Conservation (phyloP, 2,888 invertebrate genomes). For the Tetanocera ferruginea region DNA sequence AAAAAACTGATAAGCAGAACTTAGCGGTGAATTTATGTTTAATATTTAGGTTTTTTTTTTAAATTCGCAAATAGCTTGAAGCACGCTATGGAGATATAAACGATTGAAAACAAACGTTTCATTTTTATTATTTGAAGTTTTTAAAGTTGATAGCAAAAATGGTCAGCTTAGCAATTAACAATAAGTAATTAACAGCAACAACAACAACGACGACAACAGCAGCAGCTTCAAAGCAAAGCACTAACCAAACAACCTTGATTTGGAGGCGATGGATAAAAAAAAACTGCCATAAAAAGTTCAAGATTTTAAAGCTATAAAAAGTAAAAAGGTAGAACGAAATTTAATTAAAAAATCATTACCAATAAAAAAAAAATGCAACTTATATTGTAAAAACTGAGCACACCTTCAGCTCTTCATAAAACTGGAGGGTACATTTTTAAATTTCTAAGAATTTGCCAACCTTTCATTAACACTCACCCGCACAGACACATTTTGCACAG, state of each 20-base stretch:
- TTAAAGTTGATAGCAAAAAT: conserved; percentile 15
- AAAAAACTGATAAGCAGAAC: not conserved
- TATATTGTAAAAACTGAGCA: too few relatives aligned
- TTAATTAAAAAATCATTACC: not conserved
- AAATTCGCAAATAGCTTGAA: not conserved
- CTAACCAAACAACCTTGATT: not conserved
- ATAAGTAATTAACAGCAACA: not conserved
- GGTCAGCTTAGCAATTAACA: not conserved
- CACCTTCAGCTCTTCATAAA: too few relatives aligned
- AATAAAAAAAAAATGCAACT: not conserved
- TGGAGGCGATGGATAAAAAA: not conserved
- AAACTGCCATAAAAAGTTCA: not conserved
- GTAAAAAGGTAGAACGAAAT: not conserved
- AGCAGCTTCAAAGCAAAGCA: too few relatives aligned
- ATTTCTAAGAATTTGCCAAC: too few relatives aligned
- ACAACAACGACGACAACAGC: too few relatives aligned
- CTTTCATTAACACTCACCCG: conserved; percentile 60
- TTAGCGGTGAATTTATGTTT: not conserved
- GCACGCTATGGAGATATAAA: not conserved
- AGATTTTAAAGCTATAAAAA: conserved; percentile 6
- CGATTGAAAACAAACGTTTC: conserved; percentile 8
- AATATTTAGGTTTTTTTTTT: not conserved
- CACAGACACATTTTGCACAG: conserved; percentile 67
- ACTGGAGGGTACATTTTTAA: too few relatives aligned
- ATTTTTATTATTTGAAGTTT: conserved; percentile 10